A percentile compares a stretch with the other conserved stretches of the same genome.
These are phyloP conservation scores for Furcifer pardalis DNA, from an alignment of 2,797 vertebrate genomes.

Conservation along the genomic window DNA sequence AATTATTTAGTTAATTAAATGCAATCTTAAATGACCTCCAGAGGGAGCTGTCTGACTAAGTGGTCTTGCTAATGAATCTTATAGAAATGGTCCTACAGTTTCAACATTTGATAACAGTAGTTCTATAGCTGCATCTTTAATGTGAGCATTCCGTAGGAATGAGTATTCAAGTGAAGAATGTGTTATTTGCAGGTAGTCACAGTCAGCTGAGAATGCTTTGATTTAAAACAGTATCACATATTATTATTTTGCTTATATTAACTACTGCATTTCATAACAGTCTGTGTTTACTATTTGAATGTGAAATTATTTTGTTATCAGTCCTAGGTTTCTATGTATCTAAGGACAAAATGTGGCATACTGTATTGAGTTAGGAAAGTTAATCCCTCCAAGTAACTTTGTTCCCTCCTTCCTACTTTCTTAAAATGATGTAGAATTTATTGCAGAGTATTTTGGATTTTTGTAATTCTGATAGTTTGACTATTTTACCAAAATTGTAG, in stretches of 20 bases:
- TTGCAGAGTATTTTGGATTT: background rate
- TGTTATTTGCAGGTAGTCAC: background rate
- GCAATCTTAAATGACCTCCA: conserved; percentile 6
- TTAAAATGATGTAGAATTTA: background rate
- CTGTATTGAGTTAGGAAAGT: background rate
- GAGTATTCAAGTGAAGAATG: background rate
- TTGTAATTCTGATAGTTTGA: background rate
- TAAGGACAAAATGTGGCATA: background rate
- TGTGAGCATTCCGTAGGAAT: background rate
- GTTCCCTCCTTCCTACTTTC: background rate
- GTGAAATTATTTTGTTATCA: background rate
- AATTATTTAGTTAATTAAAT: background rate
- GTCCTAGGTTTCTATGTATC: background rate
- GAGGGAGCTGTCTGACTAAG: conserved; percentile 14
- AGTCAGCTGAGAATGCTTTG: background rate
- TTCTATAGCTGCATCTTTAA: background rate
- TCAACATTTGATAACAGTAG: background rate
- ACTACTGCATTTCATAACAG: background rate
- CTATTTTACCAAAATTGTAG: background rate
- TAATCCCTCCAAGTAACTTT: background rate
- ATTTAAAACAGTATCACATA: background rate
- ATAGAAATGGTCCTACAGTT: background rate
- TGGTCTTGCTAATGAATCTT: background rate
- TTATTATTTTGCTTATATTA: background rate
- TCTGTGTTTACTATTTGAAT: background rate